Evolutionary conservation across 1,140 invertebrate genomes (phyloP).

Genomic region (Leptinotarsa undecemlineata): DNA sequence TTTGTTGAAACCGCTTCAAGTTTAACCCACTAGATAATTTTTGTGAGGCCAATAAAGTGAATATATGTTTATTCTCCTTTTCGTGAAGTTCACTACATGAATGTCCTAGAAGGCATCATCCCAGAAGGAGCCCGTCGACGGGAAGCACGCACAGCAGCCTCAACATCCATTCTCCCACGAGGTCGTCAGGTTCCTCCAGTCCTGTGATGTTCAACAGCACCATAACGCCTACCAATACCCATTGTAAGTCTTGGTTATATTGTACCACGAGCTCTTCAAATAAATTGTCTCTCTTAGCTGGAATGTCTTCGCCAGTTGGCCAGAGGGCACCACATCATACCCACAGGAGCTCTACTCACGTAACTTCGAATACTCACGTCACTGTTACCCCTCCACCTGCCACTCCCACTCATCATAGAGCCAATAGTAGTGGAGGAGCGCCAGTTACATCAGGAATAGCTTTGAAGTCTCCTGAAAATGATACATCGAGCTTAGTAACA

Average conservation of each 20-base stretch:
- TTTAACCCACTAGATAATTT: no score
- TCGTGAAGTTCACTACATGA: conserved; percentile 15
- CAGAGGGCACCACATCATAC: conserved; percentile 50
- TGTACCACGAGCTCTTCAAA: background rate
- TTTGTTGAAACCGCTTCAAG: no score
- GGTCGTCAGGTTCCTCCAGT: conserved; percentile 54
- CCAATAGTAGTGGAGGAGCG: conserved; percentile 52
- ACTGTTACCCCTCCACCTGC: conserved; percentile 48
- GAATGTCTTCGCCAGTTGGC: conserved; percentile 54
- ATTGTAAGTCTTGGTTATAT: conserved; percentile 41
- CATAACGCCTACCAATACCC: conserved; percentile 45
- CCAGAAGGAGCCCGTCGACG: conserved; percentile 55
- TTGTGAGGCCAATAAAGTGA: background rate
- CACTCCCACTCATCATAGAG: conserved; percentile 53
- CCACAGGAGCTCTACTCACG: conserved; percentile 48
- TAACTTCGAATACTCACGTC: conserved; percentile 48
- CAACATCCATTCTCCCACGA: conserved; percentile 54
- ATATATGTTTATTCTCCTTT: background rate
- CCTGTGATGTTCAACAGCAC: conserved; percentile 55
- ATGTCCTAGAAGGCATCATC: conserved; percentile 51
- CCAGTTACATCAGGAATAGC: conserved; percentile 42
- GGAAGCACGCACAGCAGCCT: conserved; percentile 54
- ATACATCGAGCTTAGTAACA: conserved; percentile 49
- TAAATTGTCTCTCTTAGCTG: conserved; percentile 36
- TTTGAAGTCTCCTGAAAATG: conserved; percentile 52